Conservation (phyloP, 2,113 vertebrate genomes). For the Puma concolor region DNA sequence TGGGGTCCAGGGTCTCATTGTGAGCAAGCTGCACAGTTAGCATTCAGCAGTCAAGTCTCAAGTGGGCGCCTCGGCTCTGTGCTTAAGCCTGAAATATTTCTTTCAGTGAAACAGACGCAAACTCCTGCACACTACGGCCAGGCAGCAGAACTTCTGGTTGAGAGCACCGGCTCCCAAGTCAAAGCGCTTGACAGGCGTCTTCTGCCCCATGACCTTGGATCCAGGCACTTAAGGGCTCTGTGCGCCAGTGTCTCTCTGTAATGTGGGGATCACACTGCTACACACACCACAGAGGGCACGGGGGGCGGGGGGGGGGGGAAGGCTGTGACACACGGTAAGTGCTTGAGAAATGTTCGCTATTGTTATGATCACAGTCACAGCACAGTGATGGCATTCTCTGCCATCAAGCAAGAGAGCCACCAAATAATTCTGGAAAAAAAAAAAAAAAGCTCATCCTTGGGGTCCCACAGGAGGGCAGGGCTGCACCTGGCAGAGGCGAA, state of each 20-base stretch:
- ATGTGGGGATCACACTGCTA: not conserved
- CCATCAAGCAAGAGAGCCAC: not conserved
- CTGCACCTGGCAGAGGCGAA: not conserved
- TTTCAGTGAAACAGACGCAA: not conserved
- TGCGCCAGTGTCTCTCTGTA: not conserved
- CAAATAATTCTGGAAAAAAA: not conserved
- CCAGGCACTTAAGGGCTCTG: not conserved
- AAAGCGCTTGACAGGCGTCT: not conserved
- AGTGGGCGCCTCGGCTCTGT: not conserved
- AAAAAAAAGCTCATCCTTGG: slow-evolving; percentile 11
- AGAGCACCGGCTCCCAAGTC: not conserved
- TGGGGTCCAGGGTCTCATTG: not conserved
- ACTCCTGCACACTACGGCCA: not conserved
- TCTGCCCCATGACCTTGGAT: rapidly evolving
- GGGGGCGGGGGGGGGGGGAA: not conserved
- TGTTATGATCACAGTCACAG: not conserved
- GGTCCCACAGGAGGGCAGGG: not conserved
- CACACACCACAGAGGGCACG: rapidly evolving
- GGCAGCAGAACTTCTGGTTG: not conserved
- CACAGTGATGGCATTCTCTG: not conserved
- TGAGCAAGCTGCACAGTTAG: not conserved
- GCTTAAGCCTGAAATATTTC: not conserved
- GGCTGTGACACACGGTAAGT: not conserved
- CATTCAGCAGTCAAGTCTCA: not conserved
- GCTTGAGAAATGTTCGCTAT: not conserved